A percentile compares a stretch with the other conserved stretches of the same genome.
phyloP scores from a whole-genome alignment of 2,888 invertebrate species.

The Panzeria rudis region DNA sequence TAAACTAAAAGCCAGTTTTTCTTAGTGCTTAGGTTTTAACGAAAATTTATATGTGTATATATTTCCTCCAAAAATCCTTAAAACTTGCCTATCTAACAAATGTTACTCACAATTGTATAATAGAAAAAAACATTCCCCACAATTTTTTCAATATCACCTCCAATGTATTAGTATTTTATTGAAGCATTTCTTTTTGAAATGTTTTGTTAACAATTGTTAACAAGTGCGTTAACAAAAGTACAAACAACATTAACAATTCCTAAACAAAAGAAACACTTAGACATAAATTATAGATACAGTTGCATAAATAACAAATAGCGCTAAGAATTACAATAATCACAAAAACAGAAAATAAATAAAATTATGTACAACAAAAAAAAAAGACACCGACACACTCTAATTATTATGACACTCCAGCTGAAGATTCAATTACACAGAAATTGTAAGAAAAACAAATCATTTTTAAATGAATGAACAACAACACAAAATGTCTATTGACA shows the following conservation, averaged over 20 bases:
- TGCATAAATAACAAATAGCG: slow-evolving; percentile 30
- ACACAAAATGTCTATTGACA: slow-evolving; percentile 54
- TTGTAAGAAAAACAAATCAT: not conserved
- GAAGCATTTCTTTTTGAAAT: not conserved
- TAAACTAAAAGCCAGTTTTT: not conserved
- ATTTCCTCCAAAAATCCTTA: not conserved
- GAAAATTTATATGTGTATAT: not conserved
- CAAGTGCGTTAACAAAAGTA: slow-evolving; percentile 42
- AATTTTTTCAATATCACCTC: not conserved
- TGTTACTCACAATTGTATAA: not conserved
- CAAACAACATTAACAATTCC: not conserved
- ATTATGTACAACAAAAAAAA: not conserved
- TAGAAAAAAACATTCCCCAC: not conserved
- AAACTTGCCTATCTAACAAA: not conserved
- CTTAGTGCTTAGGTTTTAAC: not conserved
- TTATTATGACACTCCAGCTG: slow-evolving; percentile 60
- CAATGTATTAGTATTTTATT: not conserved
- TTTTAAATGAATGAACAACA: slow-evolving; percentile 42
- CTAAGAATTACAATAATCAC: slow-evolving; percentile 3
- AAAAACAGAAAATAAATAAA: slow-evolving; percentile 2
- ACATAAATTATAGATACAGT: slow-evolving; percentile 21
- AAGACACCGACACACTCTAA: slow-evolving; percentile 56
- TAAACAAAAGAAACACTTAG: slow-evolving; percentile 13
- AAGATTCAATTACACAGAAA: slow-evolving; percentile 63
- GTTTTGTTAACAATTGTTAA: slow-evolving; percentile 35